Evolutionary conservation across 2,797 vertebrate species (phyloP).

Genomic region (Sebastes taczanowskii): DNA sequence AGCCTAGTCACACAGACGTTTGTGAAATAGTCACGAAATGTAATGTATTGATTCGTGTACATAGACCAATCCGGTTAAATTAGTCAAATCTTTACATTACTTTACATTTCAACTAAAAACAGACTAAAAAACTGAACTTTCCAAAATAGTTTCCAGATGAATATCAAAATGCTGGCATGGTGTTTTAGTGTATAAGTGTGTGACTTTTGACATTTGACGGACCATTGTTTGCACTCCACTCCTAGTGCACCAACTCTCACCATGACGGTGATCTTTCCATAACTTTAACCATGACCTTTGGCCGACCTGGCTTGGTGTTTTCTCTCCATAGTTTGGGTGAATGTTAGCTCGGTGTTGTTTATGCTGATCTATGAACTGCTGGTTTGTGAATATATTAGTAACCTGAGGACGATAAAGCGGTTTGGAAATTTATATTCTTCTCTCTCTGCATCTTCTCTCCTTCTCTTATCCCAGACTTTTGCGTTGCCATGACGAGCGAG

Average conservation of each 20-base stretch:
- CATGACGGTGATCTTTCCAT: neutral
- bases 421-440: neutral
- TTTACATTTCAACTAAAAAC: neutral
- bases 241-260: neutral
- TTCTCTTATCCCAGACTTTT: constrained; percentile 54
- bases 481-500: constrained; percentile 81
- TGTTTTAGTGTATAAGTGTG: fast-evolving
- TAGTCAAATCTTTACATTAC: neutral
- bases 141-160: neutral
- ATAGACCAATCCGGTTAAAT: neutral
- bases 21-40: no score
- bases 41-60: no score
- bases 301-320: neutral
- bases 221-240: neutral
- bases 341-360: neutral
- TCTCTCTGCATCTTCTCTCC: neutral
- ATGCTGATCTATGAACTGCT: neutral
- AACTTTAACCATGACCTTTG: neutral
- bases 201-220: no score
- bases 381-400: neutral
- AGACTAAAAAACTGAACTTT: no score
- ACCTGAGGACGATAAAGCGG: neutral
- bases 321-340: neutral
- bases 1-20: fast-evolving
- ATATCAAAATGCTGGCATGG: neutral